A percentile compares a stretch with the other conserved stretches of the same genome.
These are phyloP conservation scores for Pyralis farinalis DNA, from an alignment of 2,888 invertebrate species.

Conservation along the genomic window DNA sequence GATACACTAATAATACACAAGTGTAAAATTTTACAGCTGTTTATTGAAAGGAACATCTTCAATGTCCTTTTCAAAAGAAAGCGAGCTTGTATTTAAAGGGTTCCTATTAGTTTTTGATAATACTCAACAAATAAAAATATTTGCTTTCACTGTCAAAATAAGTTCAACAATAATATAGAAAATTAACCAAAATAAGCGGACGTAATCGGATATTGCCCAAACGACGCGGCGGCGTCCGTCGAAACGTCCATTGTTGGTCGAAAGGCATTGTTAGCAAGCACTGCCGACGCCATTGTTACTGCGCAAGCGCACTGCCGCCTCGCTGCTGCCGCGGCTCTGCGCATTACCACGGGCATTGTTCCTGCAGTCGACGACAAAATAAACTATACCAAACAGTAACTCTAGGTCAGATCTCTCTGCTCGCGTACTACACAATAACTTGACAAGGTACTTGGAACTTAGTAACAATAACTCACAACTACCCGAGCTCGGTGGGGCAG, in stretches of 20 bases:
- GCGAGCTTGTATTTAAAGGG: no score
- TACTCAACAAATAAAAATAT: neutral
- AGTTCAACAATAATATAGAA: neutral
- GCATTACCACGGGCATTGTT: neutral
- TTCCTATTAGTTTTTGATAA: no score
- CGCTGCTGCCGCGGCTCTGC: neutral
- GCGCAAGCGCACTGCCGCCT: neutral
- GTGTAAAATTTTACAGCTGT: no score
- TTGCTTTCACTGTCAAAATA: neutral
- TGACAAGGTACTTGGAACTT: no score
- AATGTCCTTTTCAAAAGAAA: no score
- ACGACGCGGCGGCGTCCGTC: conserved; percentile 26
- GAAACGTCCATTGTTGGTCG: conserved; percentile 6
- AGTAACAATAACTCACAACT: no score
- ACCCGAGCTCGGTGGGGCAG: no score
- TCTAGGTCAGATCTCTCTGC: no score
- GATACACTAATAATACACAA: no score
- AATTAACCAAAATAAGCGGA: conserved; percentile 15
- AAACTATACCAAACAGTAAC: no score
- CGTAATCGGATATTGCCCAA: conserved; percentile 32
- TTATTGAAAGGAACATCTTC: no score
- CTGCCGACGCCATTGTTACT: conserved; percentile 1
- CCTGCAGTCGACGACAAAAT: neutral
- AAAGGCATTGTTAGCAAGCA: conserved; percentile 23
- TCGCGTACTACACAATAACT: no score